Evolutionary conservation across 2,888 invertebrate species (phyloP).

Genomic region (Panorpa germanica): DNA sequence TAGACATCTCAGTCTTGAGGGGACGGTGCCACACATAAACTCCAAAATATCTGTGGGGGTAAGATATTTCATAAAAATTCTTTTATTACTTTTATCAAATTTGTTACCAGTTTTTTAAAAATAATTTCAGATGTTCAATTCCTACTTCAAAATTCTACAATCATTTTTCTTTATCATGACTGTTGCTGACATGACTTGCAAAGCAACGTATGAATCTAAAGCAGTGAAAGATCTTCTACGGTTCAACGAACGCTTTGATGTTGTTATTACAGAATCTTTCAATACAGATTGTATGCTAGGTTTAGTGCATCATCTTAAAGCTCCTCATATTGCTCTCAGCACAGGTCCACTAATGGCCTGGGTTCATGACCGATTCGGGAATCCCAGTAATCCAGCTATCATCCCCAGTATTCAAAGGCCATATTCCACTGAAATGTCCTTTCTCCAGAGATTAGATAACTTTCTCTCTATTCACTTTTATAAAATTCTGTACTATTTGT

Average conservation of each 20-base stretch:
- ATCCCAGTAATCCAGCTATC: constrained; percentile 36
- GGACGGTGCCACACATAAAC: too few relatives aligned
- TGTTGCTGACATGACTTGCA: constrained; percentile 2
- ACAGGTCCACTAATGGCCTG: constrained; percentile 35
- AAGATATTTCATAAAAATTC: too few relatives aligned
- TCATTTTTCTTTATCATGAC: constrained; percentile 5
- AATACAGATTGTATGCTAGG: constrained; percentile 39
- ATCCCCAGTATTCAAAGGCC: constrained; percentile 35
- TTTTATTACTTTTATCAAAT: too few relatives aligned
- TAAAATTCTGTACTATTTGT: constrained; percentile 18
- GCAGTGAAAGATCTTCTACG: constrained; percentile 6
- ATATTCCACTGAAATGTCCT: constrained; percentile 28
- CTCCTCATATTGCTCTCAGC: constrained; percentile 34
- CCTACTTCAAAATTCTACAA: neutral
- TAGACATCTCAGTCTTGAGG: constrained; percentile 32
- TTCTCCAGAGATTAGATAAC: constrained; percentile 26
- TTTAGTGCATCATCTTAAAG: constrained; percentile 31
- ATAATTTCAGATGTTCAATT: too few relatives aligned
- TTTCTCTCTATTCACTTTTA: constrained; percentile 22
- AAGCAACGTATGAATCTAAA: constrained; percentile 5
- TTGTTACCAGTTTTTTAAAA: too few relatives aligned
- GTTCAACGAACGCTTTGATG: constrained; percentile 30
- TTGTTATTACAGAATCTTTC: constrained; percentile 36
- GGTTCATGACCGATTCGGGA: constrained; percentile 31
- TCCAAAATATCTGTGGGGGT: too few relatives aligned